A percentile compares a stretch with the other conserved stretches of the same genome.
phyloP scores from a whole-genome alignment of 2,888 invertebrate genomes.

The Metallyticus violacea region DNA sequence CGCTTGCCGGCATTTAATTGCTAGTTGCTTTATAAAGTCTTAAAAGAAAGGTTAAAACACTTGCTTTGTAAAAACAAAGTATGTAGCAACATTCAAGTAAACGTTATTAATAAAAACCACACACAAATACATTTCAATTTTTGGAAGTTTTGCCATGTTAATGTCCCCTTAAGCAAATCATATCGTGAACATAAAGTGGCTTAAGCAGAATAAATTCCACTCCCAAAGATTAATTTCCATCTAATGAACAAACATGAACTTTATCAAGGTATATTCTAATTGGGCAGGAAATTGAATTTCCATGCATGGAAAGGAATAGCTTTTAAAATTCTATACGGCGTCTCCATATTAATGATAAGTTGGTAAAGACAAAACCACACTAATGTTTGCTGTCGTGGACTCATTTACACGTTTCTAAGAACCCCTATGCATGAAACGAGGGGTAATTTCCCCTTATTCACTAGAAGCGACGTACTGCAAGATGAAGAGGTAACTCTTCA shows the following conservation, averaged over 20 bases:
- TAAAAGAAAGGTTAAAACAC: no score
- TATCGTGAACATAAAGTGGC: no score
- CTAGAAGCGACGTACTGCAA: neutral
- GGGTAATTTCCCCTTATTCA: neutral
- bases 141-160: no score
- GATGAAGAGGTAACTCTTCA: neutral
- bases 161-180: no score
- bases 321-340: neutral
- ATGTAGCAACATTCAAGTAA: no score
- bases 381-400: neutral
- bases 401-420: no score
- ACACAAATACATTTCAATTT: no score
- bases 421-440: neutral
- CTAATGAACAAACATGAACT: neutral
- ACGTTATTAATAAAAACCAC: no score
- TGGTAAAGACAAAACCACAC: neutral
- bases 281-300: neutral
- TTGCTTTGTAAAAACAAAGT: no score
- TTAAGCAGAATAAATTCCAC: neutral
- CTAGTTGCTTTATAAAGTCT: no score
- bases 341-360: neutral
- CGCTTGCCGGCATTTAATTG: no score
- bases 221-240: neutral
- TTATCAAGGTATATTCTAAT: neutral
- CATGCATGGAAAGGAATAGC: no score